Base-by-base conservation (phyloP, 1,140 invertebrate genomes). In the Drosophila parabipectinata region DNA sequence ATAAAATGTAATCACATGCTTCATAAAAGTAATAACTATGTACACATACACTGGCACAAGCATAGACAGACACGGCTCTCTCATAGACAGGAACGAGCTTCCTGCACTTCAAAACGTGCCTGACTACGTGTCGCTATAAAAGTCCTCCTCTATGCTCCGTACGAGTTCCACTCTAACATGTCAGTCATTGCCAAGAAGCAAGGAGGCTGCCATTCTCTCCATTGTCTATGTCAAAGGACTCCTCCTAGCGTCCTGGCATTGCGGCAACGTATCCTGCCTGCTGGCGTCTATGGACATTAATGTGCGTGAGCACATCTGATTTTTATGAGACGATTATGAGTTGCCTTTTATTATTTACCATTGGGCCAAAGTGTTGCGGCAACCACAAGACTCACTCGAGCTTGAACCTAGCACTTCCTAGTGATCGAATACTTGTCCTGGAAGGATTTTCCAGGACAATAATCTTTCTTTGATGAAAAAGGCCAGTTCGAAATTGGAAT, bases 1-100 rank as follows among this genome's bases (percentile, higher is more conserved):
- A 88, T 88, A 88, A 88, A 88, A 88, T 88, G 83, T 88, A 88
- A 88, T 88, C 83, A 88, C 83, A 88, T 88, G 83, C 83, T 88
- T 88, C 83, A 88, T 88, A 88, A 88, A 88, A 88, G 82, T 87
- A 88, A 88, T 88, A 84, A 85, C 77, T 80, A 74, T 73, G 74
- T 77, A 81, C 47, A 76, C 59, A 79, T 62, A 63, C 72, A 53
- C 41, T 28, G 26, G 26, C 0, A 73, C 45, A 28, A 26, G 21
- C 18, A 53, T 7, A 6, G 26, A 28, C 8, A 34, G 48, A 59
- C 44, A 45, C 51, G 37, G 63, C 54, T 71, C 67, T 71, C 57
- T 57, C 44, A 67, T 62, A 47, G 66, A 54, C 57, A 73, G 51
- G 53, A 37, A 66, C 44, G 50, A 66, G 64, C 59, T 85, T 85